Evolutionary conservation across 2,797 vertebrate genomes (phyloP).

Genomic region (Serranus cabrilla): DNA sequence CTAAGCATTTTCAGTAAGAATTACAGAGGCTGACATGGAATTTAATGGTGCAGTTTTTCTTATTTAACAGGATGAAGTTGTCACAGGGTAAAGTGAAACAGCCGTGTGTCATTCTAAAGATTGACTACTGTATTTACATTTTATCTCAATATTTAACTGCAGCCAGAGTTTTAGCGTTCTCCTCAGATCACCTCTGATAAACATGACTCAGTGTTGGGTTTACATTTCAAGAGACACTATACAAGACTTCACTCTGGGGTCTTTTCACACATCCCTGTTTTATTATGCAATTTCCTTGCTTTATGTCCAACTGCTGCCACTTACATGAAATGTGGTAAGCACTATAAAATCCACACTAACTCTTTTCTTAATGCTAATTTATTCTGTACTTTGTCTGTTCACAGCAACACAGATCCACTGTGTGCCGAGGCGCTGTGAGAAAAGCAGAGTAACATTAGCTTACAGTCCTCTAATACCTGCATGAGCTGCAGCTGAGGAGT

Average conservation of each 20-base stretch:
- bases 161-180: not conserved
- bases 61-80: constrained; percentile 6
- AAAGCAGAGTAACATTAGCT: constrained; percentile 24
- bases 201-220: constrained; percentile 15
- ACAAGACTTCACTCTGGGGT: not conserved
- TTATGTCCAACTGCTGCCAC: constrained; percentile 51
- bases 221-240: constrained; percentile 23
- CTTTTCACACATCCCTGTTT: constrained; percentile 54
- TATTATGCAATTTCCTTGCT: constrained; percentile 58
- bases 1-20: not conserved
- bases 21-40: not conserved
- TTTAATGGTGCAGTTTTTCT: not conserved
- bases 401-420: not conserved
- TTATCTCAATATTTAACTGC: constrained; percentile 8
- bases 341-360: constrained; percentile 41
- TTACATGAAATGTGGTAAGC: constrained; percentile 39
- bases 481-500: constrained; percentile 44
- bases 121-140: not conserved
- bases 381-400: not conserved
- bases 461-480: constrained; percentile 21
- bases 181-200: constrained; percentile 13
- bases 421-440: not conserved
- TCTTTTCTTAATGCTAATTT: constrained; percentile 41
- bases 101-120: not conserved
- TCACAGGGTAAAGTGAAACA: constrained; percentile 3